Percentiles rank a stretch among this genome's conserved stretches.
Conservation (phyloP, 2,113 vertebrate genomes). For the Hypanus sabinus region DNA sequence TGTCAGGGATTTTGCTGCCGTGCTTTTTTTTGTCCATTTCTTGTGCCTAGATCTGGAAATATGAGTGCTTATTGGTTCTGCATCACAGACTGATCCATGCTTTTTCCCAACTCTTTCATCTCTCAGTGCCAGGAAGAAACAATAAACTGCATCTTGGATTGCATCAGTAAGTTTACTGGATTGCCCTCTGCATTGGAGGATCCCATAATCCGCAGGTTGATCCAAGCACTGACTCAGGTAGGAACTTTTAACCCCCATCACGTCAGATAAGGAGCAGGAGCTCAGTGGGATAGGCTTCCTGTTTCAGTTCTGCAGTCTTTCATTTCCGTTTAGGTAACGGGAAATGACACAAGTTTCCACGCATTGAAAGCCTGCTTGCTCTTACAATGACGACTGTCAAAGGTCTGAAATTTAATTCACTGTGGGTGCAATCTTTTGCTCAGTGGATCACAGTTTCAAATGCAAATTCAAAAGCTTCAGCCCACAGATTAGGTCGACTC, state of each 20-base stretch:
- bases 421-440: background rate
- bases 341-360: too few relatives aligned
- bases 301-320: background rate
- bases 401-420: background rate
- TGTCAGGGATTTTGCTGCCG: background rate
- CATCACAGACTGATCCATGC: background rate
- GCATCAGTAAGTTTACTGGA: conserved; percentile 56
- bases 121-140: conserved; percentile 58
- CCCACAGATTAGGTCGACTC: background rate
- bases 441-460: background rate
- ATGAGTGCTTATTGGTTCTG: background rate
- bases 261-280: background rate
- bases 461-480: background rate
- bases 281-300: background rate
- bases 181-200: conserved; percentile 59
- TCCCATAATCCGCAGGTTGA: conserved; percentile 52
- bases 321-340: too few relatives aligned
- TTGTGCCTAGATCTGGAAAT: background rate
- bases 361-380: too few relatives aligned
- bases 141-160: conserved; percentile 60
- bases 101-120: background rate
- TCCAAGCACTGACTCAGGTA: conserved; percentile 59
- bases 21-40: background rate
- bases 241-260: background rate
- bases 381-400: background rate